These are phyloP conservation scores for Columbina picui DNA, from an alignment of 2,113 vertebrate genomes.

Conservation along the genomic window DNA sequence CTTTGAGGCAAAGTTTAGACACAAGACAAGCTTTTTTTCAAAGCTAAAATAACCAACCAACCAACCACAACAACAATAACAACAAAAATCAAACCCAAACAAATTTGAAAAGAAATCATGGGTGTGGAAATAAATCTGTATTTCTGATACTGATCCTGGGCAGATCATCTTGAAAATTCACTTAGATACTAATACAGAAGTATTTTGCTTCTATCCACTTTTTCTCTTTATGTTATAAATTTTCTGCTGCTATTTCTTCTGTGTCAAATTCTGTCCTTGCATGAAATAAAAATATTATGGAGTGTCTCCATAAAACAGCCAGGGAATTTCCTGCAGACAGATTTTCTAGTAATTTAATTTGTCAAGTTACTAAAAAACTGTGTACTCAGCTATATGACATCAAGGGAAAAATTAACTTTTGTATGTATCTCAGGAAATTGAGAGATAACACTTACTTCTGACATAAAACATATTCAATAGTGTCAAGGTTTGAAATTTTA, in stretches of 20 bases:
- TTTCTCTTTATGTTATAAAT: not conserved
- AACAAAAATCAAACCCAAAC: not conserved
- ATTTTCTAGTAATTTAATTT: not conserved
- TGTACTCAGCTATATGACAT: not conserved
- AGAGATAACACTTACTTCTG: not conserved
- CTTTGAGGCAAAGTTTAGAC: not conserved
- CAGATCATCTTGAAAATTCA: not conserved
- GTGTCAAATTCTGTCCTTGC: not conserved
- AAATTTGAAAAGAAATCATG: not conserved
- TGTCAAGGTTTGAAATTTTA: not conserved
- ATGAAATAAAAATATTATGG: not conserved
- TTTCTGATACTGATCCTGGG: not conserved
- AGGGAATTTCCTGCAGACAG: not conserved
- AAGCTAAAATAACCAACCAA: not conserved
- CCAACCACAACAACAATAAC: too few relatives aligned
- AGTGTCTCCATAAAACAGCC: not conserved
- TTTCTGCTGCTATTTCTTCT: not conserved
- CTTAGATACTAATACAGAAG: not conserved
- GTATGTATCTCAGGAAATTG: not conserved
- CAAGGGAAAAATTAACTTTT: not conserved
- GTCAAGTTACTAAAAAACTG: not conserved
- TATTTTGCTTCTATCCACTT: not conserved
- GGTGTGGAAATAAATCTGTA: not conserved
- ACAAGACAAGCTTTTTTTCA: accelerated
- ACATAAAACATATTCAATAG: not conserved